These are phyloP conservation scores for Sycophaga agraensis DNA, from an alignment of 1,140 invertebrate genomes.

Conservation along the genomic window DNA sequence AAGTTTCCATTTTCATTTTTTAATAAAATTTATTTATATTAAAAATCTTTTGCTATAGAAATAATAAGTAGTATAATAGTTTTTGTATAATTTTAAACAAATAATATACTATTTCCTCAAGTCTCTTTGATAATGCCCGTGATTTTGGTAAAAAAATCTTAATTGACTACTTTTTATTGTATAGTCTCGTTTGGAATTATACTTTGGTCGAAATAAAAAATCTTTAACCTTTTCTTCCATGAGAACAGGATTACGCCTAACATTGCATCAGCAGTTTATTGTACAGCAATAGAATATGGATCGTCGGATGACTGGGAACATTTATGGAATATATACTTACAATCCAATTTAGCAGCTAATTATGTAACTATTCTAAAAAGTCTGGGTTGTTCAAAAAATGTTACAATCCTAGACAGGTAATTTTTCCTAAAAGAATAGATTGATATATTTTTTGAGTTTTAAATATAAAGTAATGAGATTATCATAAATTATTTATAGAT, in stretches of 20 bases:
- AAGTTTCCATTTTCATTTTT: too few species aligned
- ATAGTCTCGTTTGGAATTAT: too few species aligned
- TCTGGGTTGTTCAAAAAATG: slow-evolving; percentile 67
- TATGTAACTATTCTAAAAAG: slow-evolving; percentile 65
- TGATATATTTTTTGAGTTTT: neutral
- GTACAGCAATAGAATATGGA: slow-evolving; percentile 73
- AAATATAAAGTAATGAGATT: neutral
- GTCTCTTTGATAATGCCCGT: too few species aligned
- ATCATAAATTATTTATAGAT: slow-evolving; percentile 45
- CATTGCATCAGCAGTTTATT: slow-evolving; percentile 67
- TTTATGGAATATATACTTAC: slow-evolving; percentile 72
- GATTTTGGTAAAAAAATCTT: too few species aligned
- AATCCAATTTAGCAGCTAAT: slow-evolving; percentile 70
- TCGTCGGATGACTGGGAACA: slow-evolving; percentile 77
- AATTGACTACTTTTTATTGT: too few species aligned
- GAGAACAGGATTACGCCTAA: slow-evolving; percentile 17
- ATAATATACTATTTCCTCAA: too few species aligned
- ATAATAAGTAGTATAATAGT: too few species aligned
- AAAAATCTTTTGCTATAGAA: too few species aligned
- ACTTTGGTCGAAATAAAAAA: too few species aligned
- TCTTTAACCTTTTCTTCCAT: too few species aligned
- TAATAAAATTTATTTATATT: too few species aligned
- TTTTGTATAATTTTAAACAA: too few species aligned
- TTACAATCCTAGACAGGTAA: slow-evolving; percentile 53
- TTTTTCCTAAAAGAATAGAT: neutral